Conservation (phyloP, 1,140 invertebrate genomes). For the Harlomillsia oculata region DNA sequence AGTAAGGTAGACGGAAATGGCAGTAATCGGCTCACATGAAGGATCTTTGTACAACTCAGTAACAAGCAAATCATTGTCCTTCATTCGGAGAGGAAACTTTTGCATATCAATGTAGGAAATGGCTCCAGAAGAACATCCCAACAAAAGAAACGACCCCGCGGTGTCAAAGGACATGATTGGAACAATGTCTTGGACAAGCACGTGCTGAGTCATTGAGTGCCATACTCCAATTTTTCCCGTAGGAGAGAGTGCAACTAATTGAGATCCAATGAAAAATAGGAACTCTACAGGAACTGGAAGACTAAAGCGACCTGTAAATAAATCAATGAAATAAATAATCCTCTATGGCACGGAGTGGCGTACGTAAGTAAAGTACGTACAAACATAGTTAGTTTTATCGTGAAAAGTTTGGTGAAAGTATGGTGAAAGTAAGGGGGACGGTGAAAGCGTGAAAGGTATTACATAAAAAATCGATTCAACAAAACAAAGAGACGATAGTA, state of each 20-base stretch:
- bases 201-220: slow-evolving; percentile 97
- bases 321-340: slow-evolving; percentile 23
- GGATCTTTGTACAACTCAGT: slow-evolving; percentile 90
- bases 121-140: slow-evolving; percentile 91
- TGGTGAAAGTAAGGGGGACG: not conserved
- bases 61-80: slow-evolving; percentile 90
- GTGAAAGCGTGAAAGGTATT: not conserved
- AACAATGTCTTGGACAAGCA: slow-evolving; percentile 92
- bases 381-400: not conserved
- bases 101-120: slow-evolving; percentile 99
- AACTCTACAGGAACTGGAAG: slow-evolving; percentile 86
- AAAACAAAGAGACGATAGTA: not conserved
- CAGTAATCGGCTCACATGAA: slow-evolving; percentile 87
- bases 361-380: not conserved
- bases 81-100: slow-evolving; percentile 96
- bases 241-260: slow-evolving; percentile 84
- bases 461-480: no score
- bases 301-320: slow-evolving; percentile 65
- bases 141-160: slow-evolving; percentile 84
- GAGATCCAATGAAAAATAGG: slow-evolving; percentile 93
- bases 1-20: slow-evolving; percentile 96
- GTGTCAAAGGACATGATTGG: slow-evolving; percentile 92
- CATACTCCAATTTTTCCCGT: slow-evolving; percentile 96
- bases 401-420: not conserved
- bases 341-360: not conserved